Evolutionary conservation across 1,140 invertebrate genomes (phyloP), one percentile per base, ranked within the genome.

Genomic region (Bombus affinis): DNA sequence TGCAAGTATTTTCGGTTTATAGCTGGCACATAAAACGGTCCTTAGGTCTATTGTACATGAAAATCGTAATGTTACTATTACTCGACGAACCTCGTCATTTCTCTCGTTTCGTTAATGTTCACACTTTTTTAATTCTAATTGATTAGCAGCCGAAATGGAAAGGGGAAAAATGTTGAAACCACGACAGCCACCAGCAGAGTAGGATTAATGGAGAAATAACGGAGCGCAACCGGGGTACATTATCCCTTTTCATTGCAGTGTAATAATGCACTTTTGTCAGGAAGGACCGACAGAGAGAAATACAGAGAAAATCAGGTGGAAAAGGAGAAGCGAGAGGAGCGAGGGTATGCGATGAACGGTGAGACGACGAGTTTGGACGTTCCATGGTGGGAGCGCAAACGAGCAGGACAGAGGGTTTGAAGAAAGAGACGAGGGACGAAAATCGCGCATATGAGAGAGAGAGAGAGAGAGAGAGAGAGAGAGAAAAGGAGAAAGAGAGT

Each of bases 161-260:
- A 44, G 47, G 3, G 6, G 12, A 42, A 59, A n/a, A 76, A 76
- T 76, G 25, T 42, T 25, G 10, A 22, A 70, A 22, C 42, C 57
- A 10, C 71, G 39, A 42, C 5, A 25, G 37, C 10, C 18, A 32
- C 22, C 32, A 35, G 22, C 25, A 44, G 65, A 37, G 39, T 22
- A 57, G 59, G 73, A 84, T 78, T 79, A 79, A 84, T 42, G 62
- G 44, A n/a, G 82, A 59, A 78, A 84, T 57, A 83, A 83, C 44
- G 39, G 74, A 70, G 53, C 74, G 28, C 47, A 37, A 71, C 44
- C 44, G 44, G 72, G 44, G 35, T 77, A 70, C 62, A 79, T 84
- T 84, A 84, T 84, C 32, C 83, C 66, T 70, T 72, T 84, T 84
- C 32, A 44, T 72, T 35, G 75, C 25, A 39, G 62, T 79, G 42